phyloP scores from a whole-genome alignment of 2,888 invertebrate species.

The Standfussiana lucernea region DNA sequence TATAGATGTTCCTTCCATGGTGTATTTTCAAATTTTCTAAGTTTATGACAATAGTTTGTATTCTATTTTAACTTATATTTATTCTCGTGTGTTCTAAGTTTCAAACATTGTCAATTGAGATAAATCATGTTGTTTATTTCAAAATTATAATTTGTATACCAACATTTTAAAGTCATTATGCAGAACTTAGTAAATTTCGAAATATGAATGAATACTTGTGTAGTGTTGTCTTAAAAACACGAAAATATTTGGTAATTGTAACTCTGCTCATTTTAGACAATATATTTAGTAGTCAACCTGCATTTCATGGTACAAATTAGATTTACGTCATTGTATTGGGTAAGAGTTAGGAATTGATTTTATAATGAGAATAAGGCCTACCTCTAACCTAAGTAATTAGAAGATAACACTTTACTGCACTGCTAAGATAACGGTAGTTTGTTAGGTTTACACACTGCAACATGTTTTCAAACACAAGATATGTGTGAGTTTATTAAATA shows the following conservation, averaged over 20 bases:
- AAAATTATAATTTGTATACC: constrained; percentile 34
- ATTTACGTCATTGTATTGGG: constrained; percentile 69
- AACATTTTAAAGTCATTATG: constrained; percentile 19
- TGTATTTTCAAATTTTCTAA: constrained; percentile 73
- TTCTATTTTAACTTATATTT: constrained; percentile 33
- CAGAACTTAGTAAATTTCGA: constrained; percentile 57
- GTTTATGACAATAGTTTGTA: constrained; percentile 84
- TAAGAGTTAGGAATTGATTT: constrained; percentile 66
- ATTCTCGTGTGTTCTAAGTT: constrained; percentile 63
- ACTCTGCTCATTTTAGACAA: constrained; percentile 84
- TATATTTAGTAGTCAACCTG: constrained; percentile 75
- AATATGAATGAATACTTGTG: constrained; percentile 30
- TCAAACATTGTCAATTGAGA: constrained; percentile 69
- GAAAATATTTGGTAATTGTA: constrained; percentile 57
- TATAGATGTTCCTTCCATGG: constrained; percentile 73
- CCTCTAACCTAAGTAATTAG: constrained; percentile 68
- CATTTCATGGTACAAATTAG: constrained; percentile 88
- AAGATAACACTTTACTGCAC: constrained; percentile 68
- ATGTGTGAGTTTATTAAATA: constrained; percentile 46
- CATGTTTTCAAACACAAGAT: constrained; percentile 51
- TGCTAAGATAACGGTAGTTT: constrained; percentile 53
- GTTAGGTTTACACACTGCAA: constrained; percentile 62
- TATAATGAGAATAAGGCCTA: constrained; percentile 63
- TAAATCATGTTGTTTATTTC: constrained; percentile 34
- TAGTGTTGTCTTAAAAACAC: constrained; percentile 43